A percentile compares a stretch with the other conserved stretches of the same genome.
Conservation (phyloP, 2,888 invertebrate species). For the Dicranocentrus wangi region DNA sequence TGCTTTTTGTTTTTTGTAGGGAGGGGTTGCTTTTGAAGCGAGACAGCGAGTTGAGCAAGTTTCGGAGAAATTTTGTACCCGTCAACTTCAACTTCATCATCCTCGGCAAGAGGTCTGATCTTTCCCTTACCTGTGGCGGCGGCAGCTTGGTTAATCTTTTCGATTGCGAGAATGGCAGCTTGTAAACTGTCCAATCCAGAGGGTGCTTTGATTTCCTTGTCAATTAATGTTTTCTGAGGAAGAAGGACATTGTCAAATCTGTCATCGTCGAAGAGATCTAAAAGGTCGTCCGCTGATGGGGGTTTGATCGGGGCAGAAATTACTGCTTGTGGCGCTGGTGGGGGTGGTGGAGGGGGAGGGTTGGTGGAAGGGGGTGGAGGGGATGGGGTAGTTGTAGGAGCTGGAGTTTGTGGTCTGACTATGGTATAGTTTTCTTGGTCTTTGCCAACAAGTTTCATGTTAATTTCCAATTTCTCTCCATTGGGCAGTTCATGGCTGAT, state of each 20-base stretch:
- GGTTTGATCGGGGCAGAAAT: background rate
- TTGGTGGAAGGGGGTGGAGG: background rate
- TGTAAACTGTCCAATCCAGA: slow-evolving; percentile 50
- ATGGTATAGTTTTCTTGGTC: background rate
- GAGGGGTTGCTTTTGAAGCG: background rate
- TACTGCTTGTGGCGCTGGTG: background rate
- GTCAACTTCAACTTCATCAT: slow-evolving; percentile 40
- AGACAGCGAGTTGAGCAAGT: no score
- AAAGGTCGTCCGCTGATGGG: background rate
- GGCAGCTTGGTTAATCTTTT: slow-evolving; percentile 61
- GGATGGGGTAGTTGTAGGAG: no score
- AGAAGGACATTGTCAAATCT: slow-evolving; percentile 30
- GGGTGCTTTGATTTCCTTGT: slow-evolving; percentile 34
- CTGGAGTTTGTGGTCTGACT: background rate
- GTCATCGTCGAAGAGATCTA: slow-evolving; percentile 49
- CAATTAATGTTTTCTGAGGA: slow-evolving; percentile 13
- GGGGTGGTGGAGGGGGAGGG: background rate
- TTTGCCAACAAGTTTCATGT: slow-evolving; percentile 49
- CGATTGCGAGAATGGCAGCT: slow-evolving; percentile 64
- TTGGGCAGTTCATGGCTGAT: slow-evolving; percentile 67
- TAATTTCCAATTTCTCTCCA: slow-evolving; percentile 69
- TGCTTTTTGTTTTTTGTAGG: slow-evolving; percentile 7
- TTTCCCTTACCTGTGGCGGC: no score
- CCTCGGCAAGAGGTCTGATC: slow-evolving; percentile 18
- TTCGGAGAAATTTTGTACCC: background rate